Evolutionary conservation across 1,140 invertebrate species (phyloP).

Genomic region (Bilobella aurantiaca): DNA sequence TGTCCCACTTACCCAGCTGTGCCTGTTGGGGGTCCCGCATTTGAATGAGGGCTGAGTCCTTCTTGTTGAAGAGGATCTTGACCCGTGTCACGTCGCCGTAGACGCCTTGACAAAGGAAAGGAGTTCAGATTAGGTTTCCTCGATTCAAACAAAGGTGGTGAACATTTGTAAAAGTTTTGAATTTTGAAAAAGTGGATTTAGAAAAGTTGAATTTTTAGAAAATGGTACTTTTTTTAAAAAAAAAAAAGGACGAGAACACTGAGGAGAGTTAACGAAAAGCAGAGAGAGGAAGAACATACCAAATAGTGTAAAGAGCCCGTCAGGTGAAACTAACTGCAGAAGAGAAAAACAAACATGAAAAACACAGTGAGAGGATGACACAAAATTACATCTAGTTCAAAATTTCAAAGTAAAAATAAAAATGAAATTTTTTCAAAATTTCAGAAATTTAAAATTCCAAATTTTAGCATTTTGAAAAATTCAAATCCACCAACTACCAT

Average conservation of each 20-base stretch:
- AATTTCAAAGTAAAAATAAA: neutral
- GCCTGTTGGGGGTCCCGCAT: slow-evolving; percentile 97
- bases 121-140: neutral
- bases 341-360: slow-evolving; percentile 27
- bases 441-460: too few species aligned
- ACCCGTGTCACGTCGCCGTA: slow-evolving; percentile 99
- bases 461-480: too few species aligned
- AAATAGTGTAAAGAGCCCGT: slow-evolving; percentile 99
- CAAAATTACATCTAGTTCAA: neutral
- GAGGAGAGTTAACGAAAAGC: slow-evolving; percentile 39
- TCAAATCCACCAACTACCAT: too few species aligned
- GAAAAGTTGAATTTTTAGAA: too few species aligned
- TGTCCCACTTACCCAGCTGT: slow-evolving; percentile 69
- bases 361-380: slow-evolving; percentile 16
- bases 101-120: slow-evolving; percentile 66
- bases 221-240: too few species aligned
- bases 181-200: too few species aligned
- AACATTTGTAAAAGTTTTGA: too few species aligned
- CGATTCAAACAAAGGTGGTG: too few species aligned
- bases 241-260: too few species aligned
- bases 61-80: slow-evolving; percentile 99
- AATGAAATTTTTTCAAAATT: too few species aligned
- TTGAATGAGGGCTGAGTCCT: slow-evolving; percentile 97
- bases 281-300: slow-evolving; percentile 83
- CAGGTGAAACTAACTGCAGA: slow-evolving; percentile 93